phyloP scores from a whole-genome alignment of 2,797 vertebrate genomes.

The Gymnodraco acuticeps region DNA sequence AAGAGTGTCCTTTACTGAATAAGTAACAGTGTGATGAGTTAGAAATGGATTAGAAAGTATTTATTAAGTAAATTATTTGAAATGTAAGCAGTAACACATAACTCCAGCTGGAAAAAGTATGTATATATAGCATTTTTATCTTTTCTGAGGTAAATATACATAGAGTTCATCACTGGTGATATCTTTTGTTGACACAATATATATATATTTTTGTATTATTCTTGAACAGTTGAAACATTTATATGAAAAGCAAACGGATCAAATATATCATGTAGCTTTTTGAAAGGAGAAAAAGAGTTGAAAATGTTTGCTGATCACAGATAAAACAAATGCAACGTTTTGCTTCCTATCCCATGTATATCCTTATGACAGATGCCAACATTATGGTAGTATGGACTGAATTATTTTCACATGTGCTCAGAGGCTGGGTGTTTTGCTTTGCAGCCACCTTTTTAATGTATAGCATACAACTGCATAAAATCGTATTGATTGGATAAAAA shows the following conservation, averaged over 20 bases:
- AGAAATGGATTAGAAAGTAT: neutral
- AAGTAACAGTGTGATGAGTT: neutral
- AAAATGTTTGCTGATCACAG: neutral
- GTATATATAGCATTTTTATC: no score
- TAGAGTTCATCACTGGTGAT: neutral
- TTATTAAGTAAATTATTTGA: neutral
- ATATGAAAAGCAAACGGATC: neutral
- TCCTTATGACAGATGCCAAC: conserved; percentile 14
- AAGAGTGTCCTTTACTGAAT: neutral
- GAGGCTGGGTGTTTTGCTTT: conserved; percentile 42
- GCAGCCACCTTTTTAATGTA: conserved; percentile 55
- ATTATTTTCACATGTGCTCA: conserved; percentile 11
- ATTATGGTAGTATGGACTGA: conserved; percentile 17
- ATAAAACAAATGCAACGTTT: neutral
- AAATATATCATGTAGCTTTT: conserved; percentile 40
- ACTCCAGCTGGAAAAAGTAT: neutral
- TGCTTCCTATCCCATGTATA: neutral
- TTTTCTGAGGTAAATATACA: neutral
- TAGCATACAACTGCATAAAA: conserved; percentile 67
- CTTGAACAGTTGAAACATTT: neutral
- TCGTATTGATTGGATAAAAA: conserved; percentile 73
- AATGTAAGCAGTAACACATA: neutral
- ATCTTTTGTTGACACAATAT: neutral
- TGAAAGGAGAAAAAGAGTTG: conserved; percentile 31
- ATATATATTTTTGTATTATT: neutral